Evolutionary conservation across 2,888 invertebrate genomes (phyloP), one percentile per base, ranked within the genome.

Genomic region (Heteromurus nitidus): DNA sequence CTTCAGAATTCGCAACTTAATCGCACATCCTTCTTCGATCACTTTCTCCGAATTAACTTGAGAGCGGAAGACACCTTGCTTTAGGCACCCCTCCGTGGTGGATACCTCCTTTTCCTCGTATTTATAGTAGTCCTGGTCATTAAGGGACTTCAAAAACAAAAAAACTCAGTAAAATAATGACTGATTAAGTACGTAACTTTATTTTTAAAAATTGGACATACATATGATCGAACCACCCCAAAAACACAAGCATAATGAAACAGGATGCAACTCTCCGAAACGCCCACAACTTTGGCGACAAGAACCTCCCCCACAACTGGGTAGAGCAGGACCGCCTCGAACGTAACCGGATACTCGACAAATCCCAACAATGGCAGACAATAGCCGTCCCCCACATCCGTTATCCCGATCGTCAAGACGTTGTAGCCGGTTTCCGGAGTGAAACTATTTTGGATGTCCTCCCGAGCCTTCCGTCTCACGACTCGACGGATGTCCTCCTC

Each of bases 291-390:
- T 11, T 60, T 62, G 0, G 80, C 73, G 7, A 28, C 2, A 0
- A 74, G 28, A 16, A 74, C 42, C 26, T 80, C 73, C 22, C 80
- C 80, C 31, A 80, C 62, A 16, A 68, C 22, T 5, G 80, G 80
- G 20, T 50, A 80, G 0, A 68, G 9, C 18, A 73, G 11, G 3
- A 80, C 20, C 1, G 80, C 80, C 26, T 73, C 80, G 60, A 74
- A 80, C 0, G 58, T 68, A n/a, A 74, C 60, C 1, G 36, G 1
- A 47, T 16, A 74, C 31, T 74, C 80, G 13, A 80, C 47, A 13
- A 67, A 26, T 22, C 80, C 80, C 22, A 64, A 0, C 5, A 47
- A 44, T 3, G 80, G 80, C 2, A 80, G 22, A 24, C 80, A 80
- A 22, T 60, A 73, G 13, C 80, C 80, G 2, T 72, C 67, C 11